phyloP scores from a whole-genome alignment of 2,888 invertebrate genomes.

The Tholera decimalis region DNA sequence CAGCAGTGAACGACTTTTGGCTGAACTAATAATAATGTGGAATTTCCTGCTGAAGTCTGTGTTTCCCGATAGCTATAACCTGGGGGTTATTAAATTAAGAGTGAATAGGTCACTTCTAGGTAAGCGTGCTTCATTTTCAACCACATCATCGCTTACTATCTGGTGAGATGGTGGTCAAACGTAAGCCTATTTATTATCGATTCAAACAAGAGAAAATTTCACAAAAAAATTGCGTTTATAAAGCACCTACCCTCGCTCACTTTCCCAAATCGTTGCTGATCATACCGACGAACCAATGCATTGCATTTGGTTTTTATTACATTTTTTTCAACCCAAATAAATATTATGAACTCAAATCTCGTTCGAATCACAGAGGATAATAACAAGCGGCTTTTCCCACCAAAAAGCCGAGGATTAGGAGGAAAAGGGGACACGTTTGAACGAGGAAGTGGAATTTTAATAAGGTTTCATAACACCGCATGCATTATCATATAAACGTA shows the following conservation, averaged over 20 bases:
- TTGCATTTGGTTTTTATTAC: not conserved
- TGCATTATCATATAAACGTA: constrained; percentile 50
- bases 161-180: no score
- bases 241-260: no score
- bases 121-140: no score
- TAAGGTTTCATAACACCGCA: constrained; percentile 49
- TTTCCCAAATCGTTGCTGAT: not conserved
- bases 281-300: not conserved
- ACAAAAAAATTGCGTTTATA: no score
- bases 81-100: no score
- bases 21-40: not conserved
- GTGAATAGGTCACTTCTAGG: no score
- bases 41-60: no score
- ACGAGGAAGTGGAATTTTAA: constrained; percentile 56
- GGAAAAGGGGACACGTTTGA: constrained; percentile 38
- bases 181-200: no score
- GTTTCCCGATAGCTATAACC: no score
- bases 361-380: constrained; percentile 25
- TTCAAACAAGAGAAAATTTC: no score
- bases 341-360: constrained; percentile 19
- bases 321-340: not conserved
- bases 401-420: constrained; percentile 46
- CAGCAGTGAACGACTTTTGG: not conserved
- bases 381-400: constrained; percentile 33
- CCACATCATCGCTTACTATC: no score